A percentile compares a stretch with the other conserved stretches of the same genome.
phyloP scores from a whole-genome alignment of 2,113 vertebrate genomes.

The Gobius niger region DNA sequence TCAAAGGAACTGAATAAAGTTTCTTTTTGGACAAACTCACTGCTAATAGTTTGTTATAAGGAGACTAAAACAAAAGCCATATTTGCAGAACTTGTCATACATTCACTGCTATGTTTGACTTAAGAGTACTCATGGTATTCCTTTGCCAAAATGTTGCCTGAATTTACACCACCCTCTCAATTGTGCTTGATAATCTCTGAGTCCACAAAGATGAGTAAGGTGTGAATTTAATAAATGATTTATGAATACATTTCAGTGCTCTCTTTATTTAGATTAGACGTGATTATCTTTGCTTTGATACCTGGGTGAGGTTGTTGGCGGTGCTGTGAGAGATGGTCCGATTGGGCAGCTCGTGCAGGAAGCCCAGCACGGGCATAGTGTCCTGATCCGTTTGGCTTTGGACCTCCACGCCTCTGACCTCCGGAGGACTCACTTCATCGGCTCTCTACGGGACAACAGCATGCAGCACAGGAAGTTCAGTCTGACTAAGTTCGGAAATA shows the following conservation, averaged over 20 bases:
- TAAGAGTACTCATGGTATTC: too few species aligned
- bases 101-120: too few species aligned
- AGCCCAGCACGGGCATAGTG: conserved; percentile 48
- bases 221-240: background rate
- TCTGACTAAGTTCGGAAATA: conserved; percentile 24
- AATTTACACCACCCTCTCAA: too few species aligned
- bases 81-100: too few species aligned
- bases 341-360: conserved; percentile 77
- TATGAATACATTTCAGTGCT: background rate
- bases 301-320: conserved; percentile 85
- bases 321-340: conserved; percentile 71
- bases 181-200: too few species aligned
- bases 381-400: conserved; percentile 32
- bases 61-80: too few species aligned
- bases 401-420: conserved; percentile 54
- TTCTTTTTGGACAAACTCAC: too few species aligned
- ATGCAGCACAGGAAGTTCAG: conserved; percentile 51
- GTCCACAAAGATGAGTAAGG: background rate
- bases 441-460: conserved; percentile 67
- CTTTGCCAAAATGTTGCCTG: too few species aligned
- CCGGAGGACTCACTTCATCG: conserved; percentile 65
- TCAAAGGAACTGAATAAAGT: too few species aligned
- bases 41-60: too few species aligned
- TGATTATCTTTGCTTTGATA: conserved; percentile 50
- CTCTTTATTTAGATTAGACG: background rate